These are phyloP conservation scores for Cheiracanthium punctorium DNA, from an alignment of 2,888 invertebrate species.

Conservation along the genomic window DNA sequence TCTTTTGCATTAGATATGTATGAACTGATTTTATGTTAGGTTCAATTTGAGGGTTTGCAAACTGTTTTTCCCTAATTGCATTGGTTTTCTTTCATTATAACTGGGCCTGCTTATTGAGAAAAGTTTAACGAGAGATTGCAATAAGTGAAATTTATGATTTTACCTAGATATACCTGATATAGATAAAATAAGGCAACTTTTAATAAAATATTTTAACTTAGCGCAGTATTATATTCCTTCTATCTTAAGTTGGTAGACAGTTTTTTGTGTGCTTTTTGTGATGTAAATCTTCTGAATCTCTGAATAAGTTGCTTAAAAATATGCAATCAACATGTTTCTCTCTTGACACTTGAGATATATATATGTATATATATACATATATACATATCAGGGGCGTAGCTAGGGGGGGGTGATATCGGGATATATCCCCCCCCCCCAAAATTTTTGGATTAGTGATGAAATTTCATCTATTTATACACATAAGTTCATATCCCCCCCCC, in stretches of 20 bases:
- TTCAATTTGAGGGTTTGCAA: too few relatives aligned
- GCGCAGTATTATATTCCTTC: not conserved
- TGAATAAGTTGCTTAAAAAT: conserved; percentile 21
- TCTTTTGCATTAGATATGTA: too few relatives aligned
- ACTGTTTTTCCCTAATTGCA: too few relatives aligned
- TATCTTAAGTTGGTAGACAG: not conserved
- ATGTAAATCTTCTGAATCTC: not conserved
- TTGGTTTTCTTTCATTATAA: not conserved
- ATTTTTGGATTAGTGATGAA: too few relatives aligned
- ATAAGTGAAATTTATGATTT: not conserved
- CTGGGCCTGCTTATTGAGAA: not conserved
- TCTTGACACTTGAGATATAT: conserved; percentile 5
- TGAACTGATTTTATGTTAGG: too few relatives aligned
- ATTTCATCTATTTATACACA: not conserved
- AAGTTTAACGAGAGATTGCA: too few relatives aligned
- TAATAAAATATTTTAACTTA: not conserved
- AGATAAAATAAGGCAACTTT: not conserved
- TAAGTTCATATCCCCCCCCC: too few relatives aligned
- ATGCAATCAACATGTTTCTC: conserved; percentile 25
- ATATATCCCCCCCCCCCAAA: too few relatives aligned
- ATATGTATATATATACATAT: not conserved
- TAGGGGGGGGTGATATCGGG: too few relatives aligned
- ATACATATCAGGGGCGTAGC: not conserved
- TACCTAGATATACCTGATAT: not conserved
- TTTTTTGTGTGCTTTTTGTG: not conserved